Base-by-base conservation (phyloP, 2,888 invertebrate species). In the Oscheius myriophilus region DNA sequence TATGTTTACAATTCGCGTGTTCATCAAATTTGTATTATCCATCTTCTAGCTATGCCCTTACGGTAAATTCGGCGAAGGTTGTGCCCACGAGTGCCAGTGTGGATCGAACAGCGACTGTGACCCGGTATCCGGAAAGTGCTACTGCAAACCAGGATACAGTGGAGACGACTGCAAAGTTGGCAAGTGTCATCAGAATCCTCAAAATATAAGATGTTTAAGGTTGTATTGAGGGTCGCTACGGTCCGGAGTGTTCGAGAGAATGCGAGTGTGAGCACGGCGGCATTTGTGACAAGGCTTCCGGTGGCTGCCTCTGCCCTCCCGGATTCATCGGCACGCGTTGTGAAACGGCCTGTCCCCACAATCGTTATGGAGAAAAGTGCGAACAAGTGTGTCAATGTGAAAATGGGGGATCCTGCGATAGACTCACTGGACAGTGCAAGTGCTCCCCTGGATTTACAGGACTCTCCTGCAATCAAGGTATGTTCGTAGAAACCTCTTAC, bases 21-120 rank as follows among this genome's bases (percentile, higher is more conserved):
- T n/a, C n/a, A n/a, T n/a, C n/a, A n/a, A n/a, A n/a, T n/a, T n/a
- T n/a, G n/a, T 49, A 18, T 21, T 9, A 49, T 18, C 49, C 11
- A 6, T 49, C 2, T 49, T 49, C 9, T 18, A 18, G 41, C 54
- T 64, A 21, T 64, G 53, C 23, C 54, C 64, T 1, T 26, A 54
- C 14, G 54, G 53, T n/a, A 52, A 54, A 53, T 86, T 80, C 65
- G 86, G 86, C 0, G 78, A 81, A 1, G 83, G 81, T 14, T 86
- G 86, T 58, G 70, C 69, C 11, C 82, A 80, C 18, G 59, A 72
- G 21, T 86, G 86, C 62, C 57, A 57, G 2, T 86, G 86, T 66
- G 86, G 91, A 82, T 93, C 96, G 87, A 92, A 92, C 58, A 93
- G 93, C 7, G 91, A 93, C 80, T 96, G 96, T 87, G 92, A 95